A percentile compares a stretch with the other conserved stretches of the same genome.
phyloP scores from a whole-genome alignment of 1,140 invertebrate species.

The Semibalanus balanoides region DNA sequence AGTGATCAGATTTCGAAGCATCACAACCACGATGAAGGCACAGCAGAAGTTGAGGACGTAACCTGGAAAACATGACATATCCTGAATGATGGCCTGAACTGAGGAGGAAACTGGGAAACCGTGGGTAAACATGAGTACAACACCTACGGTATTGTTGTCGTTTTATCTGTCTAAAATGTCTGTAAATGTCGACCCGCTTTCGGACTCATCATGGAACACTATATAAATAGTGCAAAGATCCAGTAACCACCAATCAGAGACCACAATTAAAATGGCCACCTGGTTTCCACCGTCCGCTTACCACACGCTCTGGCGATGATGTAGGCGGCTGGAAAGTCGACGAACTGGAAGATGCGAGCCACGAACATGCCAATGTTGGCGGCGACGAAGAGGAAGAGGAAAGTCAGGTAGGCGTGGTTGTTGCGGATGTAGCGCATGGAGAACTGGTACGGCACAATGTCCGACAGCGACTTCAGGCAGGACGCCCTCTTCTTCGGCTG shows the following conservation, averaged over 20 bases:
- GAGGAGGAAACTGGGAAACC: too few relatives aligned
- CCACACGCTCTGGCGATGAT: slow-evolving; percentile 75
- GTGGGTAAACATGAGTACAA: too few relatives aligned
- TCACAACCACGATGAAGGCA: slow-evolving; percentile 70
- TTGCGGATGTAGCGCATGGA: slow-evolving; percentile 70
- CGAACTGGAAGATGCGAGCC: slow-evolving; percentile 55
- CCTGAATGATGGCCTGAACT: too few relatives aligned
- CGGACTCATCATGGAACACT: too few relatives aligned
- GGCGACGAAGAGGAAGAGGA: slow-evolving; percentile 50
- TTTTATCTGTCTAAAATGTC: too few relatives aligned
- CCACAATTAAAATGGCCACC: too few relatives aligned
- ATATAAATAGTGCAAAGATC: too few relatives aligned
- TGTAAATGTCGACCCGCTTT: too few relatives aligned
- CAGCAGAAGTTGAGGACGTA: slow-evolving; percentile 89
- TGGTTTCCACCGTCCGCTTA: too few relatives aligned
- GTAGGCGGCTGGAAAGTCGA: slow-evolving; percentile 49
- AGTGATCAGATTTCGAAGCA: slow-evolving; percentile 73
- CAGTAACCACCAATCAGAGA: too few relatives aligned
- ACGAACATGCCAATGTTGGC: slow-evolving; percentile 63
- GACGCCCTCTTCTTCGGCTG: slow-evolving; percentile 30
- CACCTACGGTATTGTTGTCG: too few relatives aligned
- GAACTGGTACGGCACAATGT: slow-evolving; percentile 56
- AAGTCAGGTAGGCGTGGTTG: slow-evolving; percentile 69
- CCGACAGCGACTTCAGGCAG: slow-evolving; percentile 36
- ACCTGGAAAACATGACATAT: slow-evolving; percentile 38